Base-by-base conservation (phyloP, 92 coral and sea anemone species). In the Ricordea florida region DNA sequence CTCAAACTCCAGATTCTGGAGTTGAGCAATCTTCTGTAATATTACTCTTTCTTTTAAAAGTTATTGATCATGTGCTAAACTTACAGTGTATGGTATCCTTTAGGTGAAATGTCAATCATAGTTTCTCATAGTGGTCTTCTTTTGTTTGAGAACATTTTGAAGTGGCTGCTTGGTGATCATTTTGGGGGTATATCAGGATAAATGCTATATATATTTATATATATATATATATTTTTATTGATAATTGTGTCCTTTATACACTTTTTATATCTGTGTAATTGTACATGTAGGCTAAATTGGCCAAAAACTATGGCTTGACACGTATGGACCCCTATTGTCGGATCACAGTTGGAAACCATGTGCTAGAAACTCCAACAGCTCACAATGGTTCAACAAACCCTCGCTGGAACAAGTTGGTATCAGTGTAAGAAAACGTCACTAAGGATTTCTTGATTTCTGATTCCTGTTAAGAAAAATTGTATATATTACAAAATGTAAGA, bases 251-350 rank as follows among this genome's bases (percentile, higher is more conserved):
- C 44, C n/a, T 7, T 38, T 7, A 8, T 7, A 38, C n/a, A 7
- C 44, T 7, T 38, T 8, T 38, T 7, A 38, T 38, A 8, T 38
- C 8, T 10, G 1, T 53, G 6, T 17, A 51, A 13, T 44, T 44
- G 14, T 44, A 44, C 51, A 6, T 53, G 2, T 56, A 94, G 98
- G 98, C 98, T 1, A 94, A 94, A 63, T 88, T 94, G n/a, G 98
- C 98, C 11, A 94, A 94, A 84, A 94, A 94, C 55, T 94, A 94
- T 92, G 98, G 98, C 5, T 35, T 94, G 23, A 94, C 98, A 26
- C 84, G 98, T 52, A 94, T 94, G 98, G 98, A 94, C 56, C 98
- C 98, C 2, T 94, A 94, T 51, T 94, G 98, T 18, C 94, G 98
- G 9, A 48, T 94, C 17, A 88, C 92, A 44, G 48, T 94, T 29